phyloP scores from a whole-genome alignment of 2,797 vertebrate species.

The Sebastes steindachneri region DNA sequence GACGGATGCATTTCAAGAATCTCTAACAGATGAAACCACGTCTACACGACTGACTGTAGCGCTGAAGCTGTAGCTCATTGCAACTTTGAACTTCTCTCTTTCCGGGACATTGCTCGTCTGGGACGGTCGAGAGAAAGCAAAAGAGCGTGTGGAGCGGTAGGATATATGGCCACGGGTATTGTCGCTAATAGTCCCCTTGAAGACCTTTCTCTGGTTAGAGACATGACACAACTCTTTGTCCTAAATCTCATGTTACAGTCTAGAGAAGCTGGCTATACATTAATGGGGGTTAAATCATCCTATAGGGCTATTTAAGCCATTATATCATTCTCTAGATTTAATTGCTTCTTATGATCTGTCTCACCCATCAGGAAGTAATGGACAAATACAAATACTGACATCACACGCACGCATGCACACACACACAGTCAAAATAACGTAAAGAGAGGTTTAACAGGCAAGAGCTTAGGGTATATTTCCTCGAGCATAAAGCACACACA shows the following conservation, averaged over 20 bases:
- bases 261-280: slow-evolving; percentile 24
- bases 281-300: slow-evolving; percentile 46
- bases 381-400: slow-evolving; percentile 36
- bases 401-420: slow-evolving; percentile 15
- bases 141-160: background rate
- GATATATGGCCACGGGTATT: slow-evolving; percentile 47
- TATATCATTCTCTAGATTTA: slow-evolving; percentile 25
- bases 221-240: slow-evolving; percentile 40
- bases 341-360: slow-evolving; percentile 17
- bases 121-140: slow-evolving; percentile 7
- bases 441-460: slow-evolving; percentile 60
- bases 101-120: slow-evolving; percentile 4
- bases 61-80: slow-evolving; percentile 4
- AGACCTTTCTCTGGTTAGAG: slow-evolving; percentile 39
- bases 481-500: slow-evolving; percentile 61
- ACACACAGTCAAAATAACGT: slow-evolving; percentile 35
- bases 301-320: slow-evolving; percentile 14
- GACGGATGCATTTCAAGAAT: background rate
- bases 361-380: slow-evolving; percentile 24
- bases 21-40: slow-evolving; percentile 23
- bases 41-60: background rate
- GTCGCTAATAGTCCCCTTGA: slow-evolving; percentile 54
- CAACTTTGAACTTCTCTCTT: slow-evolving; percentile 10
- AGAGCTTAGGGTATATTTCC: slow-evolving; percentile 62
- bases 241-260: slow-evolving; percentile 44